These are phyloP conservation scores for Philotrypesis tridentata DNA, from an alignment of 1,140 invertebrate genomes.

Conservation along the genomic window DNA sequence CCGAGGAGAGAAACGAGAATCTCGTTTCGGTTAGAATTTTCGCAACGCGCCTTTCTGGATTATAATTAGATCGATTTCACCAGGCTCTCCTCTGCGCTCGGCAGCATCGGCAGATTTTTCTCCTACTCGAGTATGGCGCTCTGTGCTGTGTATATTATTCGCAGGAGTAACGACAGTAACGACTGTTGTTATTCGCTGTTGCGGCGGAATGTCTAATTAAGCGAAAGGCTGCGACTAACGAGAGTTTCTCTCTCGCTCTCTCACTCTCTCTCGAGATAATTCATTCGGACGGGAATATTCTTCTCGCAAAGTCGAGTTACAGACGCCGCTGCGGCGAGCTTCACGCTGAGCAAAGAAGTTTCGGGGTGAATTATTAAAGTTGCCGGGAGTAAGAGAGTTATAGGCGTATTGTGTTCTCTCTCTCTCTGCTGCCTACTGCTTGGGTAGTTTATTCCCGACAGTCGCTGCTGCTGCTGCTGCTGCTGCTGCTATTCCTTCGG, in stretches of 20 bases:
- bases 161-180: background rate
- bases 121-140: background rate
- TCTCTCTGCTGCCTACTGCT: background rate
- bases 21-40: background rate
- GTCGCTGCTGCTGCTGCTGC: background rate
- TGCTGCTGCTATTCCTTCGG: background rate
- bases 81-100: too few relatives aligned
- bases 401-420: background rate
- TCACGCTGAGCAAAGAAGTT: background rate
- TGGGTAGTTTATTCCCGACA: background rate
- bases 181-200: background rate
- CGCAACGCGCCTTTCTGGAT: background rate
- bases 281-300: background rate
- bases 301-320: background rate
- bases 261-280: background rate
- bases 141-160: background rate
- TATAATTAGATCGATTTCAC: background rate
- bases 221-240: background rate
- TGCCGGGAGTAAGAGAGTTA: background rate
- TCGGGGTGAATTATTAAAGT: background rate
- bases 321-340: background rate
- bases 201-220: background rate
- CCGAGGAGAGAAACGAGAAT: background rate
- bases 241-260: background rate
- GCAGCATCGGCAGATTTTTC: background rate